Base-by-base conservation (phyloP, 2,888 invertebrate genomes). In the Callosobruchus maculatus region DNA sequence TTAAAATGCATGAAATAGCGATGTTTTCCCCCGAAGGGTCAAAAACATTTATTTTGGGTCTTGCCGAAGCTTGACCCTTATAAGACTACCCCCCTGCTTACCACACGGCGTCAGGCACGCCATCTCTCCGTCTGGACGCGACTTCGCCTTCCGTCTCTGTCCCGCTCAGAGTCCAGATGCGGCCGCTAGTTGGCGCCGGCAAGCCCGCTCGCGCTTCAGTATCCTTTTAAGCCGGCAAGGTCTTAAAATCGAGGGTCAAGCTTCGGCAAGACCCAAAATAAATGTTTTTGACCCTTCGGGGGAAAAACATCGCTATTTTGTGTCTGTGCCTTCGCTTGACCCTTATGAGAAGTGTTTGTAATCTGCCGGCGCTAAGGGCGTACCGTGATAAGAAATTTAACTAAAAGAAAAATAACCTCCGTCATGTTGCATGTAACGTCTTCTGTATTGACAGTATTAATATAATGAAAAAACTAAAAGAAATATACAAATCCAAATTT, bases 311-410 rank as follows among this genome's bases (percentile, higher is more conserved):
- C n/a, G 67, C 26, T 71, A 73, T 75, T 75, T 75, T 21, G 22
- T 31, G 67, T 71, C 73, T 71, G 73, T 75, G 73, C 74, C 72
- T 73, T 68, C 73, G 75, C 73, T 74, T 72, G 68, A 74, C 74
- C 72, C 70, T 72, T 70, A 30, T 67, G 68, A 74, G 70, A 72
- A 31, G 70, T 74, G 72, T 74, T 72, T 73, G 71, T 72, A 68
- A 20, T 71, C 71, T 73, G 75, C 71, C 75, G 73, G 71, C 70
- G 70, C 67, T 22, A 71, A 49, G 67, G 67, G 72, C 31, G 73
- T 74, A 71, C 72, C 71, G 71, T 74, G 72, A 71, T 49, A 49
- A 18, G 49, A 13, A 49, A 7, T 4, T 26, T 26, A 26, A 7
- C 7, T 26, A 26, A 26, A 26, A 26, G 7, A 26, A 7, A 49